Conservation (phyloP, 1,140 invertebrate species). For the Microplitis demolitor region DNA sequence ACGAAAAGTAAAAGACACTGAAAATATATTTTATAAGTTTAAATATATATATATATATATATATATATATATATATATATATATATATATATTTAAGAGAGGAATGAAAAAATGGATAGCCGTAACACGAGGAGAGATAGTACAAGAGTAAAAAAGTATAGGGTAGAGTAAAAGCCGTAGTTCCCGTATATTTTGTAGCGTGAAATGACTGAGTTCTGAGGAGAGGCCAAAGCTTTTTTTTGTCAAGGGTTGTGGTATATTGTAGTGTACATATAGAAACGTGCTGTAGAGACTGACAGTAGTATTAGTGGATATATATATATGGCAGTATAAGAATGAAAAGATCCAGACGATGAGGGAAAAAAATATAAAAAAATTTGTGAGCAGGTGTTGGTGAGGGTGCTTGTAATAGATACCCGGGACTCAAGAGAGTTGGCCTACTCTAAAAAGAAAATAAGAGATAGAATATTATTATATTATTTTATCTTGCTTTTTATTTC, state of each 20-base stretch:
- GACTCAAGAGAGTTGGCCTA: not conserved
- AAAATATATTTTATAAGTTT: no score
- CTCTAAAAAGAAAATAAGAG: not conserved
- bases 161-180: conserved; percentile 15
- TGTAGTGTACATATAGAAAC: not conserved
- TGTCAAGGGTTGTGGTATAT: not conserved
- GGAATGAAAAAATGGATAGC: no score
- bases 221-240: not conserved
- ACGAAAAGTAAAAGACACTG: no score
- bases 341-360: not conserved
- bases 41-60: no score
- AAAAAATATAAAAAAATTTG: conserved; percentile 2
- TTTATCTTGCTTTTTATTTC: not conserved
- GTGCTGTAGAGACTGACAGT: not conserved
- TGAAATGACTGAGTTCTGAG: conserved; percentile 22
- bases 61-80: no score
- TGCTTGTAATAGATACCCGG: not conserved
- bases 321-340: not conserved
- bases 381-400: not conserved
- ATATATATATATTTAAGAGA: no score
- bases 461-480: not conserved
- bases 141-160: not conserved
- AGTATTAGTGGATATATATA: not conserved
- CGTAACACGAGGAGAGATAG: not conserved
- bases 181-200: conserved; percentile 12